These are phyloP conservation scores for Anaspis maculata DNA, from an alignment of 2,888 invertebrate genomes.

Conservation along the genomic window DNA sequence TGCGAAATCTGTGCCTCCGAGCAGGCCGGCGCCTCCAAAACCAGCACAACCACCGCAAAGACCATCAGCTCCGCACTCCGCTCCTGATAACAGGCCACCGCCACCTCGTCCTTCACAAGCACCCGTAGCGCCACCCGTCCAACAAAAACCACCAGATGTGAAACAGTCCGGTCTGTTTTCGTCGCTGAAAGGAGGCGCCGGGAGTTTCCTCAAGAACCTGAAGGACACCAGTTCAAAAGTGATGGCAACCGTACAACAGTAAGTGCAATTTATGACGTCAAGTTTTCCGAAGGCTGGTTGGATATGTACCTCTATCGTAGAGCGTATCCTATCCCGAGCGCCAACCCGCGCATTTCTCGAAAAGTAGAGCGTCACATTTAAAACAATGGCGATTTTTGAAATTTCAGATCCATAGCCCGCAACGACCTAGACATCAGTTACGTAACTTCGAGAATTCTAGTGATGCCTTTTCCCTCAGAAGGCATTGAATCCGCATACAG, in stretches of 20 bases:
- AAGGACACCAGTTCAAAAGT: slow-evolving; percentile 95
- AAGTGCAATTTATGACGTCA: slow-evolving; percentile 35
- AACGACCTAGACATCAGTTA: slow-evolving; percentile 88
- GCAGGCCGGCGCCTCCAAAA: slow-evolving; percentile 21
- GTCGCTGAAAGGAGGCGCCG: slow-evolving; percentile 86
- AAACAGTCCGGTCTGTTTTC: slow-evolving; percentile 60
- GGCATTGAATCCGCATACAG: slow-evolving; percentile 88
- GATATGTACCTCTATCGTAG: background rate
- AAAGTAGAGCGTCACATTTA: too few relatives aligned
- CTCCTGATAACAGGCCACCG: slow-evolving; percentile 26
- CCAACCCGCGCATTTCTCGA: too few relatives aligned
- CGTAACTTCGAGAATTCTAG: slow-evolving; percentile 81
- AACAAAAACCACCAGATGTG: slow-evolving; percentile 31
- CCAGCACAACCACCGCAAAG: slow-evolving; percentile 22
- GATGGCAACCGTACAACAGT: slow-evolving; percentile 93
- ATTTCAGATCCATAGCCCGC: slow-evolving; percentile 66
- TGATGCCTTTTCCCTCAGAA: slow-evolving; percentile 94
- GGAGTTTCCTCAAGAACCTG: slow-evolving; percentile 84
- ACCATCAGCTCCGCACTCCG: slow-evolving; percentile 25
- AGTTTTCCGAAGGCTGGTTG: too few relatives aligned
- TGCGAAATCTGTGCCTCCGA: slow-evolving; percentile 23
- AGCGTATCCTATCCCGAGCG: too few relatives aligned
- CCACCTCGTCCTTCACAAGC: slow-evolving; percentile 9
- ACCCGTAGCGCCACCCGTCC: slow-evolving; percentile 30
- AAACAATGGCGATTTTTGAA: slow-evolving; percentile 7